These are phyloP conservation scores for Marcusenius ussheri DNA, from an alignment of 2,113 vertebrate species.

Conservation along the genomic window DNA sequence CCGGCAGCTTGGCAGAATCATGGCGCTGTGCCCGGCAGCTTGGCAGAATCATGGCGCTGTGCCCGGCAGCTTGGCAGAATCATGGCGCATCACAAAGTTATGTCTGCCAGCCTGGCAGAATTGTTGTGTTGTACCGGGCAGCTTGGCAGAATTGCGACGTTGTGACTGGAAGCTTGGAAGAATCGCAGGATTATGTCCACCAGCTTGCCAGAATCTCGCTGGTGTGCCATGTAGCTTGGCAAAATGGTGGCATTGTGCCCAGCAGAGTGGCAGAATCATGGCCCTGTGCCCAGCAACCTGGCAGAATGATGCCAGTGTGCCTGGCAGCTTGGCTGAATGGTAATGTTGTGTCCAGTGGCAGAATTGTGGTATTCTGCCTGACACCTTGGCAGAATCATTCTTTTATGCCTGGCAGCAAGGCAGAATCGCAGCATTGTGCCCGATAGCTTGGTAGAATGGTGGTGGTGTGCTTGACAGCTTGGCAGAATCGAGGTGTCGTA, in stretches of 20 bases:
- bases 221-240: not conserved
- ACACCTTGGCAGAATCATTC: too few species aligned
- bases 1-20: not conserved
- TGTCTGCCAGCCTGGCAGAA: not conserved
- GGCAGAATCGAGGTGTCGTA: too few species aligned
- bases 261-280: not conserved
- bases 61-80: not conserved
- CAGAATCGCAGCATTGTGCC: too few species aligned
- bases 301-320: not conserved
- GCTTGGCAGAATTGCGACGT: not conserved
- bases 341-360: not conserved
- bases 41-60: not conserved
- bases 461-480: too few species aligned
- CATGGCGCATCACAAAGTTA: not conserved
- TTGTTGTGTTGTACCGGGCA: not conserved
- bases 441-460: too few species aligned
- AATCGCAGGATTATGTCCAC: not conserved
- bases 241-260: not conserved
- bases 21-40: too few species aligned
- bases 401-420: too few species aligned
- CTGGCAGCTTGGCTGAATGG: not conserved
- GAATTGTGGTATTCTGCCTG: too few species aligned
- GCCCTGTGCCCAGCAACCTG: not conserved
- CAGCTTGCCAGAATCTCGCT: not conserved
- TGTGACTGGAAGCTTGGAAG: not conserved